A percentile compares a stretch with the other conserved stretches of the same genome.
Evolutionary conservation across 2,113 vertebrate species (phyloP).

Genomic region (Zosterops borbonicus): DNA sequence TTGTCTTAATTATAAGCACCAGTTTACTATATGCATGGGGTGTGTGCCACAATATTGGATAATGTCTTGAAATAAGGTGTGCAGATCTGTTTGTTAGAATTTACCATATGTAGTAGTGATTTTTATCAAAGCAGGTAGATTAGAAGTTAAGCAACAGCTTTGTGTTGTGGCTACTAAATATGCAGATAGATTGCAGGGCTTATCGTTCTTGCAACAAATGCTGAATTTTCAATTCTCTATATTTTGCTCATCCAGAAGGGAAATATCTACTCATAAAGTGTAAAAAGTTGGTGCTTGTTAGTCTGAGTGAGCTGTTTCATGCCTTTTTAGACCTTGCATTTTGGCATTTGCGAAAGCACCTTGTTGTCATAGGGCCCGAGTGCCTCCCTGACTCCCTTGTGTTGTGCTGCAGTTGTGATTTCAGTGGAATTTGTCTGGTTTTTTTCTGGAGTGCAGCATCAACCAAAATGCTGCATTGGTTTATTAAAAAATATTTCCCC

Average conservation of each 20-base stretch:
- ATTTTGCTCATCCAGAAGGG: constrained; percentile 37
- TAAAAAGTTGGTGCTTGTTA: not conserved
- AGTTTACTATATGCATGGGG: not conserved
- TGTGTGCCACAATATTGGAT: not conserved
- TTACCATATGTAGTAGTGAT: not conserved
- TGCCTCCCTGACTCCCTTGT: not conserved
- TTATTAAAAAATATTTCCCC: not conserved
- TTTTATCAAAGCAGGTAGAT: not conserved
- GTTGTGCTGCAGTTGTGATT: not conserved
- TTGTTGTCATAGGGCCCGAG: not conserved
- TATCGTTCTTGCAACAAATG: not conserved
- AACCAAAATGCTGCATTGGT: not conserved
- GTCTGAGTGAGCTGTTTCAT: not conserved
- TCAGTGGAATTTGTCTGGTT: not conserved
- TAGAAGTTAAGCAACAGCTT: not conserved
- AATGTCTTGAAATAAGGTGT: not conserved
- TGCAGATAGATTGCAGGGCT: not conserved
- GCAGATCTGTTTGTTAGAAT: not conserved
- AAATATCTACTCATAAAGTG: constrained; percentile 2
- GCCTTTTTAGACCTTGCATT: not conserved
- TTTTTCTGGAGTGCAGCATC: not conserved
- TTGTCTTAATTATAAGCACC: not conserved
- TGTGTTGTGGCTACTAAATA: not conserved
- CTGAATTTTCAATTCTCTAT: not conserved
- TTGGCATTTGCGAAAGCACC: not conserved